Evolutionary conservation across 2,888 invertebrate genomes (phyloP), one percentile per base, ranked within the genome.

Genomic region (Carabus problematicus): DNA sequence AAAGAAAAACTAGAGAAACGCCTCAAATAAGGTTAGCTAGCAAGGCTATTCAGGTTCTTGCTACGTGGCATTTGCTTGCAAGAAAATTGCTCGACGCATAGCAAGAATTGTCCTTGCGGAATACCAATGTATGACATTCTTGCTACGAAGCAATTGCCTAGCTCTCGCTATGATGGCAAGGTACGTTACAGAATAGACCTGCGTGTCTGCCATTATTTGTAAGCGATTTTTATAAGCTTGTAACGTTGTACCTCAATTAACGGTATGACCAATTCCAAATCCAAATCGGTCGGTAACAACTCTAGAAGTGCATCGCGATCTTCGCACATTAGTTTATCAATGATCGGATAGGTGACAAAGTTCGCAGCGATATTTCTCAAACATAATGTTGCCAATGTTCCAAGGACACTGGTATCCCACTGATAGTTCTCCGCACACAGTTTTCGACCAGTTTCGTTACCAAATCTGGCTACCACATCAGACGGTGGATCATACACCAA

Each of bases 281-380:
- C 86, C 68, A 90, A 83, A 76, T 86, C 83, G 1, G 84, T 83
- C 1, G 89, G 85, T 72, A 87, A 82, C 68, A 87, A 80, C 80
- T 89, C 89, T 78, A 89, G 83, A 1, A 90, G 79, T 66, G 84
- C 81, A 73, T 87, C 84, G 41, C 84, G 78, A 75, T 90, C 89
- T 71, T 84, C 84, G 73, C 85, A 85, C 9, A 88, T 83, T 42
- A 90, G 79, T 66, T 79, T 80, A 11, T 85, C 76, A 1, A 89
- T 79, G n/a, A 88, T 81, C 56, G 87, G 87, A 63, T 84, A 77
- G 66, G 81, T 80, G 59, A 83, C 79, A 73, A 87, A 87, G 74
- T 84, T 80, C 72, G 82, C 80, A 52, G 83, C 79, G 67, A 88
- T 77, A 70, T 82, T 81, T 75, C 82, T 79, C 41, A 87, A 81